Evolutionary conservation across 2,797 vertebrate species (phyloP).

Genomic region (Sphenopsis melanotis): DNA sequence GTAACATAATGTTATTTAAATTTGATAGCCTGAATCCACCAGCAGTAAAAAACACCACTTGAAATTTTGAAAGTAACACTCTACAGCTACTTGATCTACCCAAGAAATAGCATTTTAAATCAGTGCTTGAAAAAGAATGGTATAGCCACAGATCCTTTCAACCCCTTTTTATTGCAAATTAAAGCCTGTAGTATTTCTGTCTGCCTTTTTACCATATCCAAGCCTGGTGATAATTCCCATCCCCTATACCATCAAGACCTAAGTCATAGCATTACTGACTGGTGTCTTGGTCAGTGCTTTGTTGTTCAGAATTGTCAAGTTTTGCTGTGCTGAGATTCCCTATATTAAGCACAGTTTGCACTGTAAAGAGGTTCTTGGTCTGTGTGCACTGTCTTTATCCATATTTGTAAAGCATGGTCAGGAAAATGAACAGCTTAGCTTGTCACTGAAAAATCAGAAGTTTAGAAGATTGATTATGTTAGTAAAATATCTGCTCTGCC

Average conservation of each 20-base stretch:
- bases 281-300: background rate
- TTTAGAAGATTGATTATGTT: background rate
- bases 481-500: background rate
- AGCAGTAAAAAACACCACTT: background rate
- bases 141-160: background rate
- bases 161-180: background rate
- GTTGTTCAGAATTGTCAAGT: background rate
- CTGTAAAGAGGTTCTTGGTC: background rate
- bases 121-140: background rate
- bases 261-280: background rate
- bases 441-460: background rate
- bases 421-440: background rate
- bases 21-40: background rate
- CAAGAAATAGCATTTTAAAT: background rate
- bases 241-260: background rate
- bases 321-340: background rate
- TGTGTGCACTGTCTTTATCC: background rate
- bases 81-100: background rate
- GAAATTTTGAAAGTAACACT: background rate
- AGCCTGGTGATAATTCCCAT: background rate
- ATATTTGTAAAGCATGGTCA: background rate
- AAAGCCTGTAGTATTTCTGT: background rate
- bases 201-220: background rate
- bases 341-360: background rate
- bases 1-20: background rate